These are phyloP conservation scores for Heteronetta atricapilla DNA, from an alignment of 2,113 vertebrate species.

Conservation along the genomic window DNA sequence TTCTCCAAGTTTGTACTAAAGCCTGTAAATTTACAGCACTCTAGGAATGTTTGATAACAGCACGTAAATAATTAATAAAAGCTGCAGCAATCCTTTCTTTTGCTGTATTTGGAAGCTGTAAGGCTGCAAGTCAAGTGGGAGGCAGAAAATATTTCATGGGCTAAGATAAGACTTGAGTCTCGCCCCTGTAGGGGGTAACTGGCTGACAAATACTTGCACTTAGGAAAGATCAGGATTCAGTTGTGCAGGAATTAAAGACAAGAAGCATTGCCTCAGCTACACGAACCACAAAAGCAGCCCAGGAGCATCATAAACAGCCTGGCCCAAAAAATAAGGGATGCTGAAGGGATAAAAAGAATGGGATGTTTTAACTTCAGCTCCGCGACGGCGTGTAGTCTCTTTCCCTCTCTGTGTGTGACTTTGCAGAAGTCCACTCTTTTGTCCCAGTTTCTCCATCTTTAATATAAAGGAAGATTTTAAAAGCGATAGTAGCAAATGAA, in stretches of 20 bases:
- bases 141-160: conserved; percentile 38
- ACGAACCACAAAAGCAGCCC: not conserved
- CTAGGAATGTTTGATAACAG: conserved; percentile 65
- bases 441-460: not conserved
- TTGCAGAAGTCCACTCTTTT: not conserved
- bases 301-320: conserved; percentile 19
- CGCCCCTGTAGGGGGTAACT: conserved; percentile 28
- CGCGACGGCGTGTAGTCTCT: not conserved
- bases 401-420: not conserved
- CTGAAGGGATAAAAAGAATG: not conserved
- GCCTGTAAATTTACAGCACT: conserved; percentile 47
- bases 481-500: not conserved
- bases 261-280: not conserved
- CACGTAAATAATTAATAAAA: conserved; percentile 68
- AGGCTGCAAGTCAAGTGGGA: conserved; percentile 28
- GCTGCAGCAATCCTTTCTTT: conserved; percentile 42
- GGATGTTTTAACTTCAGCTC: not conserved
- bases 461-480: not conserved
- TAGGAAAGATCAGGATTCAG: conserved; percentile 5
- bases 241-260: conserved; percentile 33
- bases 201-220: conserved; percentile 32
- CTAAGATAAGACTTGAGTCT: not conserved
- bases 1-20: conserved; percentile 54
- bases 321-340: not conserved
- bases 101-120: conserved; percentile 10